A percentile compares a stretch with the other conserved stretches of the same genome.
These are phyloP conservation scores for Barnardius zonarius DNA, from an alignment of 2,113 vertebrate species.

Conservation along the genomic window DNA sequence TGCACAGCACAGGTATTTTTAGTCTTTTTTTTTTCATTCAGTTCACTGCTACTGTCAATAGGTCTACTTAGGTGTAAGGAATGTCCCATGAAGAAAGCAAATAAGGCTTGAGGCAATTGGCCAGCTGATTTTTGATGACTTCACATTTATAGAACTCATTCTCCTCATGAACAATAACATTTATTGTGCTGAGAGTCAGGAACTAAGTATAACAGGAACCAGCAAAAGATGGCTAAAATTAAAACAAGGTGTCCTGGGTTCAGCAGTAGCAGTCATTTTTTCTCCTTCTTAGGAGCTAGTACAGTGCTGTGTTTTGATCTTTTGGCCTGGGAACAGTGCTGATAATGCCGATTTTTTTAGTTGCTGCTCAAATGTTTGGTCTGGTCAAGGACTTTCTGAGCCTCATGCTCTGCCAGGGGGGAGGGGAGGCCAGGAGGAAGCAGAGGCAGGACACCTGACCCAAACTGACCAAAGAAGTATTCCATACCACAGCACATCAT, in stretches of 20 bases:
- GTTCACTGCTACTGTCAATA: background rate
- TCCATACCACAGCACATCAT: too few relatives aligned
- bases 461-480: too few relatives aligned
- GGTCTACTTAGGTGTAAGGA: background rate
- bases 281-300: too few relatives aligned
- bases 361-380: too few relatives aligned
- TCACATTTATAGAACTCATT: slow-evolving; percentile 37
- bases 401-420: too few relatives aligned
- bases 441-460: too few relatives aligned
- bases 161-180: slow-evolving; percentile 16
- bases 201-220: slow-evolving; percentile 29
- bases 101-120: background rate
- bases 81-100: slow-evolving; percentile 23
- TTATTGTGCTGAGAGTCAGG: slow-evolving; percentile 25
- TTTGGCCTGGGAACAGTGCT: too few relatives aligned
- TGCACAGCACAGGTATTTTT: background rate
- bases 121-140: slow-evolving; percentile 33
- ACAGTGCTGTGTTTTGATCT: too few relatives aligned
- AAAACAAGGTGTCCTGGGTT: background rate
- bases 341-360: too few relatives aligned
- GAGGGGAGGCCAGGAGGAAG: too few relatives aligned
- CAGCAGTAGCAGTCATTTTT: too few relatives aligned
- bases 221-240: slow-evolving; percentile 33
- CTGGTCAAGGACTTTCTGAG: too few relatives aligned
- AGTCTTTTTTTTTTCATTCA: background rate